Percentiles rank a stretch among this genome's conserved stretches.
Evolutionary conservation across 2,113 vertebrate genomes (phyloP).

Genomic region (Eretmochelys imbricata): DNA sequence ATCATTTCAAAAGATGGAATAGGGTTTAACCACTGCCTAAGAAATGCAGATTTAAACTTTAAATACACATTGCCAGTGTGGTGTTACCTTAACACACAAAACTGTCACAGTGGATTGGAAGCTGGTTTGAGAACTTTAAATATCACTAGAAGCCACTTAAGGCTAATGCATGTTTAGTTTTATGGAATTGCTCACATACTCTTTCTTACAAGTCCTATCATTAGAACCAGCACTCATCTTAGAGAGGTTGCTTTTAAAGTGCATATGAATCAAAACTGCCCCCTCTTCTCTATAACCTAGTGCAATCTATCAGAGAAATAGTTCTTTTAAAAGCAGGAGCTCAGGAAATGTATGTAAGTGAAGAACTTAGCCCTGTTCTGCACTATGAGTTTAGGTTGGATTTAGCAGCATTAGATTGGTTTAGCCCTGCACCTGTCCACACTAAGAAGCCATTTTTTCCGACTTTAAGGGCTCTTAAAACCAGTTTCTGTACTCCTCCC

Average conservation of each 20-base stretch:
- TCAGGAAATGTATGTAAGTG: slow-evolving; percentile 57
- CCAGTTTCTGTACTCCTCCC: too few species aligned
- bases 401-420: too few species aligned
- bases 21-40: neutral
- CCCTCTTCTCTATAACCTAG: slow-evolving; percentile 40
- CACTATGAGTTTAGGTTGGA: too few species aligned
- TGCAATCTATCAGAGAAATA: slow-evolving; percentile 70
- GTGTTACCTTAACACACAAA: slow-evolving; percentile 22
- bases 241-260: slow-evolving; percentile 2
- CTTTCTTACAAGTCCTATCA: slow-evolving; percentile 12
- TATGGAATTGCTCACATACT: slow-evolving; percentile 30
- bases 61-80: neutral
- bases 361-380: neutral
- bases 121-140: slow-evolving; percentile 18
- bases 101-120: neutral
- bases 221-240: slow-evolving; percentile 13
- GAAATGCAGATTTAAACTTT: neutral
- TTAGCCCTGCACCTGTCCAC: too few species aligned
- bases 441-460: too few species aligned
- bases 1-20: neutral
- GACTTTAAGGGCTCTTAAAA: too few species aligned
- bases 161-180: slow-evolving; percentile 30
- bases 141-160: slow-evolving; percentile 5
- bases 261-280: slow-evolving; percentile 52
- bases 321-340: slow-evolving; percentile 66